phyloP scores from a whole-genome alignment of 1,140 invertebrate genomes.

The Cyclina sinensis region DNA sequence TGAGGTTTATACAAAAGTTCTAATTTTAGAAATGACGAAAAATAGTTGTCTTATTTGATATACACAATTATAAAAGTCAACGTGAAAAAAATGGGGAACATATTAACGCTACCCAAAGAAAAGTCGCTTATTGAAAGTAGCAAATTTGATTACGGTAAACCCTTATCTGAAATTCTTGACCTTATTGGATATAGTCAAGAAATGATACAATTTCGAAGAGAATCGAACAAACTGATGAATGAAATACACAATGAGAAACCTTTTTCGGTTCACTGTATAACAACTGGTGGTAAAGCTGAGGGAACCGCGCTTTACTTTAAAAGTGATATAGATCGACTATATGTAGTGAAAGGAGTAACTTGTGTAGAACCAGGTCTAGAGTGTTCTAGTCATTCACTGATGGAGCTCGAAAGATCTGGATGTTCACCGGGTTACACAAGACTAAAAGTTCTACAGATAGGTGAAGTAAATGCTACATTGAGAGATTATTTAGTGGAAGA shows the following conservation, averaged over 20 bases:
- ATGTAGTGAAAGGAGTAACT: not conserved
- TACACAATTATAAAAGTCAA: no score
- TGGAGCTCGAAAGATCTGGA: not conserved
- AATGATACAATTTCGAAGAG: not conserved
- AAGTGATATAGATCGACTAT: slow-evolving; percentile 49
- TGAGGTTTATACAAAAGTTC: no score
- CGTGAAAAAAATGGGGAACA: no score
- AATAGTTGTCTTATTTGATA: no score
- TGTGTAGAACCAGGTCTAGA: not conserved
- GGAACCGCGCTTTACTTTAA: slow-evolving; percentile 31
- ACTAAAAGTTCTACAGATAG: not conserved
- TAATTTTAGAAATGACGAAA: no score
- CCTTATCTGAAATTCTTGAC: not conserved
- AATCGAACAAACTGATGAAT: not conserved
- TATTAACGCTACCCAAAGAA: no score
- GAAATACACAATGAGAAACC: not conserved
- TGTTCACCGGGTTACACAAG: not conserved
- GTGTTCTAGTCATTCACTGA: not conserved
- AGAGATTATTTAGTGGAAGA: not conserved
- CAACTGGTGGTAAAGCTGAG: slow-evolving; percentile 51
- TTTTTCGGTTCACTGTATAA: not conserved
- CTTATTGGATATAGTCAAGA: not conserved
- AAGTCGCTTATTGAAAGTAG: no score
- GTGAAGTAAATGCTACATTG: not conserved
- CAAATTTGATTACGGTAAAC: not conserved